phyloP scores from a whole-genome alignment of 2,113 vertebrate genomes.

The Rhinichthys klamathensis region DNA sequence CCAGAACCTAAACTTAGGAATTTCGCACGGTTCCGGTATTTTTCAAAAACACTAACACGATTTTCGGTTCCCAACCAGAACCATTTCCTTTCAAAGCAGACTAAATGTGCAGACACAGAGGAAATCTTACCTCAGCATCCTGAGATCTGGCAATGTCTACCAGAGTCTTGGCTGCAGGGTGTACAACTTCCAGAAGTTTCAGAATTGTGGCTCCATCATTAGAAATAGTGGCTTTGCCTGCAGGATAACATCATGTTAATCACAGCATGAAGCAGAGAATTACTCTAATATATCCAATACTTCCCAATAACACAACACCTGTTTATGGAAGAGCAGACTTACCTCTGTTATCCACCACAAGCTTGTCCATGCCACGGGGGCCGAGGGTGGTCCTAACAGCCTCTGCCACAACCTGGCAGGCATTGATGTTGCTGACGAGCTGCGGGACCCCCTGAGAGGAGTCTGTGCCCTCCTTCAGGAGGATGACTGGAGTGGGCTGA shows the following conservation, averaged over 20 bases:
- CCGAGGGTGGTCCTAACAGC: conserved; percentile 95
- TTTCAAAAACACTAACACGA: no score
- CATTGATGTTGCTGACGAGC: conserved; percentile 96
- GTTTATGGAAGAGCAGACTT: conserved; percentile 50
- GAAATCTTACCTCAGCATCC: conserved; percentile 89
- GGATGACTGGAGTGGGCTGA: conserved; percentile 91
- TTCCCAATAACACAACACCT: not conserved
- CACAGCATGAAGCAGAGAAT: not conserved
- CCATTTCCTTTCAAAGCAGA: not conserved
- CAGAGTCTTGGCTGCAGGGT: conserved; percentile 94
- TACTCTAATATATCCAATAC: not conserved
- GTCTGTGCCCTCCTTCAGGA: conserved; percentile 97
- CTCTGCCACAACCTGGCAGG: conserved; percentile 96
- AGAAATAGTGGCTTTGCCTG: conserved; percentile 97
- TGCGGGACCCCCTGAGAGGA: conserved; percentile 94
- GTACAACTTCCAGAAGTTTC: conserved; percentile 95
- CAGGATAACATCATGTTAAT: not conserved
- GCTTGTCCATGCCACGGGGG: conserved; percentile 98
- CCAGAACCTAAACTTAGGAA: no score
- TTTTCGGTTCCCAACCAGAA: not conserved
- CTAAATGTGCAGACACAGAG: not conserved
- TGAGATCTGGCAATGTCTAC: conserved; percentile 98
- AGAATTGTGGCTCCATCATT: conserved; percentile 98
- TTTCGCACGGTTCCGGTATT: no score
- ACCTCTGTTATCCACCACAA: conserved; percentile 93